These are phyloP conservation scores for Mnemiopsis leidyi DNA, from an alignment of 37 sponge, comb jelly and placozoan species.

Conservation along the genomic window DNA sequence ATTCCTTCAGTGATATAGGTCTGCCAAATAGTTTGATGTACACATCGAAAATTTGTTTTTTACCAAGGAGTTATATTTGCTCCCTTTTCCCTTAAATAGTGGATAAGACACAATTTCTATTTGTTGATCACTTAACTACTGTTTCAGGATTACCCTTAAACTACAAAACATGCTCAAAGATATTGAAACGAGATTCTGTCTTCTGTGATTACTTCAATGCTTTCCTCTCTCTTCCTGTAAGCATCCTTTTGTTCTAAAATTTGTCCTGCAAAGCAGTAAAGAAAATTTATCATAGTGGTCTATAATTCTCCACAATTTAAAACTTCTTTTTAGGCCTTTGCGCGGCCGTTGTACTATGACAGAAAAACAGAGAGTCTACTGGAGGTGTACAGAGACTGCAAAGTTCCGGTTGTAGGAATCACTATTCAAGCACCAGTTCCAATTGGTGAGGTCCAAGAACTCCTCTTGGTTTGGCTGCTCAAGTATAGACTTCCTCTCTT, in stretches of 20 bases:
- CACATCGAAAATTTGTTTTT: too few species aligned
- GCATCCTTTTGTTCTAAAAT: too few species aligned
- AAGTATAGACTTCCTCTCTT: conserved; percentile 39
- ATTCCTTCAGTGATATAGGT: too few species aligned
- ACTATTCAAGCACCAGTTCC: conserved; percentile 57
- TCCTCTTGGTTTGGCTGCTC: conserved; percentile 25
- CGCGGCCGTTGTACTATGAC: conserved; percentile 33
- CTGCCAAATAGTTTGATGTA: too few species aligned
- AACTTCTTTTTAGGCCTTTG: conserved; percentile 46
- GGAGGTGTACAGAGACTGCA: conserved; percentile 51
- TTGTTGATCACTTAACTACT: too few species aligned
- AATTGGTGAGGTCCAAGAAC: background rate
- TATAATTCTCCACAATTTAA: too few species aligned
- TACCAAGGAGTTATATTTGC: too few species aligned
- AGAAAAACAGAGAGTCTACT: conserved; percentile 34
- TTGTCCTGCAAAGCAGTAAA: too few species aligned
- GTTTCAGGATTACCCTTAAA: conserved; percentile 58
- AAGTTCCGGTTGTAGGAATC: conserved; percentile 32
- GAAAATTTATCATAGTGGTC: too few species aligned
- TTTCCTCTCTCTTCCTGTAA: conserved; percentile 52
- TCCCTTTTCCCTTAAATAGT: too few species aligned
- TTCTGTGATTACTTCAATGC: conserved; percentile 66
- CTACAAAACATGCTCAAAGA: conserved; percentile 31
- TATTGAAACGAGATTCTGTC: conserved; percentile 33
- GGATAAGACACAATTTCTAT: too few species aligned